A percentile compares a stretch with the other conserved stretches of the same genome.
These are phyloP conservation scores for Epirrhoe tristata DNA, from an alignment of 2,888 invertebrate genomes.

Conservation along the genomic window DNA sequence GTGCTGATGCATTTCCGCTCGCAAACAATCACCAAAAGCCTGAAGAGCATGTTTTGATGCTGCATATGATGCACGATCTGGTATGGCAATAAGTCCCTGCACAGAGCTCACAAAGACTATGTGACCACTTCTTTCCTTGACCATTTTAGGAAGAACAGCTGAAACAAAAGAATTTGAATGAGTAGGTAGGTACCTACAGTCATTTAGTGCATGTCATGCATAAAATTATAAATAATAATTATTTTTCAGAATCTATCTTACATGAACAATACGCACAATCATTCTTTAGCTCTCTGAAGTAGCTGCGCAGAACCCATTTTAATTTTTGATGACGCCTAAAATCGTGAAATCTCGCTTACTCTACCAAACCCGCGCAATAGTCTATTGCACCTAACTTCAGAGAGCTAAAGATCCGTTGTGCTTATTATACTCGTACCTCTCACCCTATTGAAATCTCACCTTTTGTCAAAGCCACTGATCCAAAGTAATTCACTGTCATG, in stretches of 20 bases:
- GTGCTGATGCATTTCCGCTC: constrained; percentile 93
- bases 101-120: constrained; percentile 96
- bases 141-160: constrained; percentile 95
- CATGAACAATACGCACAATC: no score
- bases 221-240: not conserved
- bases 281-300: no score
- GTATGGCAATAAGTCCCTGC: constrained; percentile 96
- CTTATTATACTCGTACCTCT: no score
- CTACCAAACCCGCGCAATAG: no score
- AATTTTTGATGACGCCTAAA: no score
- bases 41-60: constrained; percentile 98
- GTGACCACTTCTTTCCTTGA: constrained; percentile 90
- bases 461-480: constrained; percentile 95
- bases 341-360: no score
- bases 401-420: no score
- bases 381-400: no score
- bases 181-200: not conserved
- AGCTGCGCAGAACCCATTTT: no score
- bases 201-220: no score
- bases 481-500: constrained; percentile 98
- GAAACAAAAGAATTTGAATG: constrained; percentile 54
- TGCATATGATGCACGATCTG: constrained; percentile 94
- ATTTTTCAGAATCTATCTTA: no score
- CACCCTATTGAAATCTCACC: constrained; percentile 78
- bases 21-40: constrained; percentile 95